Percentiles rank a stretch among this genome's conserved stretches.
Conservation (phyloP, 2,113 vertebrate genomes). For the Lates calcarifer region DNA sequence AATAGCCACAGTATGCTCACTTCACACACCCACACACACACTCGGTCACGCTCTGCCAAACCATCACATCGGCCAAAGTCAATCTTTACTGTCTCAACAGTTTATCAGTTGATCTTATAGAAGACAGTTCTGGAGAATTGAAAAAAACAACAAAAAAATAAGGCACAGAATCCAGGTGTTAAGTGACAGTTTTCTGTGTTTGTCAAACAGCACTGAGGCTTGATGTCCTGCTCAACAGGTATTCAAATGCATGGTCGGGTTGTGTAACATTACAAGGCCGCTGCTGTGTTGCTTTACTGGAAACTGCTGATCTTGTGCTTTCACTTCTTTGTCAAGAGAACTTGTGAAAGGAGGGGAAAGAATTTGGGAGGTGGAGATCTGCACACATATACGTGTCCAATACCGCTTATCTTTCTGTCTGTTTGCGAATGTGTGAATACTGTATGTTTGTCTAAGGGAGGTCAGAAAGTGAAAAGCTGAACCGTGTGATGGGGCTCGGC, state of each 20-base stretch:
- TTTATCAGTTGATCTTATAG: slow-evolving; percentile 24
- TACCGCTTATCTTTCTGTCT: slow-evolving; percentile 9
- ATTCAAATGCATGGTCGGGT: background rate
- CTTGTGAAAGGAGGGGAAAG: slow-evolving; percentile 1
- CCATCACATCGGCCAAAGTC: slow-evolving; percentile 11
- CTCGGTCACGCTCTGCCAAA: slow-evolving; percentile 21
- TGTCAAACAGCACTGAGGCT: too few species aligned
- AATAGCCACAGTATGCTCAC: slow-evolving; percentile 30
- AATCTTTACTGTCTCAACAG: slow-evolving; percentile 20
- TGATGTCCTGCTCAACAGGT: background rate
- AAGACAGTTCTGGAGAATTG: slow-evolving; percentile 8
- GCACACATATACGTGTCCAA: too few species aligned
- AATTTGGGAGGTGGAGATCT: slow-evolving; percentile 1
- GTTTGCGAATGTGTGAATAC: background rate
- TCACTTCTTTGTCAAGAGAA: background rate
- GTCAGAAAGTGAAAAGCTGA: slow-evolving; percentile 48
- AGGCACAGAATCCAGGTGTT: too few species aligned
- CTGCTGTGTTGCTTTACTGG: background rate
- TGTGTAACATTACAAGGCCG: slow-evolving; percentile 1
- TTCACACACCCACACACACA: slow-evolving; percentile 28
- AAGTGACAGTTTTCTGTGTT: too few species aligned
- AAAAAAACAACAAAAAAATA: too few species aligned
- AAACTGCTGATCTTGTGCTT: slow-evolving; percentile 21
- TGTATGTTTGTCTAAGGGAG: background rate
- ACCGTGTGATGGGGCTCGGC: slow-evolving; percentile 38